Percentiles rank a stretch among this genome's conserved stretches.
phyloP scores from a whole-genome alignment of 2,888 invertebrate species.

The Cerastis leucographa region DNA sequence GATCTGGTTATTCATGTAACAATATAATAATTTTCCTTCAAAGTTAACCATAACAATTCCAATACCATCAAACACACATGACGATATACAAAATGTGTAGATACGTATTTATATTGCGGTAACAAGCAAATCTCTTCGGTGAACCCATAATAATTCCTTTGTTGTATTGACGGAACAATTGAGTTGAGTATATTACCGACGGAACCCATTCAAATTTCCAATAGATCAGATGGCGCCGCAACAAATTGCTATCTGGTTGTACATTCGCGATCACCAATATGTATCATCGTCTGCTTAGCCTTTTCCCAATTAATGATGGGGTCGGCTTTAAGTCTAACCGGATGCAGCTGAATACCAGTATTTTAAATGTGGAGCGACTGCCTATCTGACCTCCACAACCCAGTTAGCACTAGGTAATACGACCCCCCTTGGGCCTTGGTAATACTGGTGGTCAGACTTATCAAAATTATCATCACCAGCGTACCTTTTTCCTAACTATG shows the following conservation, averaged over 20 bases:
- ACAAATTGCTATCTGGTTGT: conserved; percentile 70
- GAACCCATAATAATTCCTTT: conserved; percentile 60
- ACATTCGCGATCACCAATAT: not conserved
- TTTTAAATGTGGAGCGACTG: no score
- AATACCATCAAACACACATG: not conserved
- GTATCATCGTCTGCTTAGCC: not conserved
- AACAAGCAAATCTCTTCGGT: conserved; percentile 37
- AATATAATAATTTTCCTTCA: not conserved
- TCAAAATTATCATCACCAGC: not conserved
- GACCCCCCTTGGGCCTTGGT: no score
- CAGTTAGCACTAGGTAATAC: no score
- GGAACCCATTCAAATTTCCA: conserved; percentile 72
- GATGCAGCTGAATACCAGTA: no score
- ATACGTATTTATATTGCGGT: conserved; percentile 17
- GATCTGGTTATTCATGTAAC: not conserved
- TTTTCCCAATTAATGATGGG: no score
- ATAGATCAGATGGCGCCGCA: conserved; percentile 72
- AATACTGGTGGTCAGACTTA: no score
- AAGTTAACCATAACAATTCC: not conserved
- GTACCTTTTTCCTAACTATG: not conserved
- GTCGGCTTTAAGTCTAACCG: no score
- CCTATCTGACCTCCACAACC: no score
- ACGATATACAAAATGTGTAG: not conserved
- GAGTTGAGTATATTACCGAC: conserved; percentile 64
- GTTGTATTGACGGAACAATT: conserved; percentile 68